Conservation (phyloP, 2,888 invertebrate species). For the Horisme vitalbata region DNA sequence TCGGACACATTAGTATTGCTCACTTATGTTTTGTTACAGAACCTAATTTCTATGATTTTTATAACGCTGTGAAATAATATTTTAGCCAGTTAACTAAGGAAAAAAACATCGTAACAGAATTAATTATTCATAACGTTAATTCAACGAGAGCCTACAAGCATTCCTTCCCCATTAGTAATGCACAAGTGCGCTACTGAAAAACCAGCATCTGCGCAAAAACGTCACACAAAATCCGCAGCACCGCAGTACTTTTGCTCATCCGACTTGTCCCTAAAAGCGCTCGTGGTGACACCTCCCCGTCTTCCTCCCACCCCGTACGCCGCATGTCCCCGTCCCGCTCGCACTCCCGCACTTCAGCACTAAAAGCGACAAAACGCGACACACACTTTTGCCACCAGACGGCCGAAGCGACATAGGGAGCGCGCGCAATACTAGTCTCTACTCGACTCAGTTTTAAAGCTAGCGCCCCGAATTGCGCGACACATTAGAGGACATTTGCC, state of each 20-base stretch:
- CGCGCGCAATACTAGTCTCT: constrained; percentile 62
- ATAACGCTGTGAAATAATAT: constrained; percentile 12
- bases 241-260: constrained; percentile 61
- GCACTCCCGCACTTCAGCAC: constrained; percentile 60
- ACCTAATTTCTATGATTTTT: background rate
- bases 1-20: background rate
- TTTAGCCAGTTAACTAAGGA: background rate
- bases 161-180: constrained; percentile 37
- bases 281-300: constrained; percentile 78
- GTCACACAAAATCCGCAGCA: constrained; percentile 65
- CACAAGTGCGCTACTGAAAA: constrained; percentile 52
- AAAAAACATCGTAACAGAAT: constrained; percentile 16
- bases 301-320: constrained; percentile 61
- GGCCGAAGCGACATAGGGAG: constrained; percentile 57
- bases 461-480: constrained; percentile 71
- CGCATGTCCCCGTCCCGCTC: constrained; percentile 60
- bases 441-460: constrained; percentile 59
- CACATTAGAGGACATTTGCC: constrained; percentile 78
- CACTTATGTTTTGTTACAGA: background rate
- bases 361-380: constrained; percentile 75
- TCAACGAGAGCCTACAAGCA: constrained; percentile 20
- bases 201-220: constrained; percentile 66
- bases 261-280: constrained; percentile 74
- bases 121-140: constrained; percentile 17
- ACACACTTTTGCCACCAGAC: constrained; percentile 57